Evolutionary conservation across 2,113 vertebrate genomes (phyloP).

Genomic region (Psilopsiagon aymara): DNA sequence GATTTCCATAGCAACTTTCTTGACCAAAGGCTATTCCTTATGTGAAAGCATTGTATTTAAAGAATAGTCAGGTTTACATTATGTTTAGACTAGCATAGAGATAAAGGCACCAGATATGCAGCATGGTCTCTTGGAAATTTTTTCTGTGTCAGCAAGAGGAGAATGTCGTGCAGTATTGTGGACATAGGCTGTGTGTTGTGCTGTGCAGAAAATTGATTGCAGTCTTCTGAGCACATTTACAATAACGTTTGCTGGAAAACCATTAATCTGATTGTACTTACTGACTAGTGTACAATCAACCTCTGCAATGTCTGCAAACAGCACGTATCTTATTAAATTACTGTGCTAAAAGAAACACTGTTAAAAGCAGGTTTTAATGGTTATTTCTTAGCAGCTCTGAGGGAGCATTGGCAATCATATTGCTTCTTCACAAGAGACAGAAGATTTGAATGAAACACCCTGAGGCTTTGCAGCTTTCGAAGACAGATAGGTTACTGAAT

Average conservation of each 20-base stretch:
- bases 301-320: not conserved
- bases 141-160: not conserved
- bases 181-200: not conserved
- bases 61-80: not conserved
- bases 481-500: not conserved
- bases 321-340: not conserved
- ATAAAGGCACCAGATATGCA: not conserved
- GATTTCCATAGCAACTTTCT: constrained; percentile 23
- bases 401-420: not conserved
- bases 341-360: not conserved
- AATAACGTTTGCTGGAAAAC: not conserved
- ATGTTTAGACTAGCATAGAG: not conserved
- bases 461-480: constrained; percentile 10
- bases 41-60: constrained; percentile 25
- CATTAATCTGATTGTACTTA: constrained; percentile 13
- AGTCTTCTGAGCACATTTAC: not conserved
- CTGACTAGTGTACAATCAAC: not conserved
- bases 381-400: constrained; percentile 7
- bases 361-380: constrained; percentile 32
- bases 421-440: not conserved
- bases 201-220: not conserved
- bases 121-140: not conserved
- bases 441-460: not conserved
- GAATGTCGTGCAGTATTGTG: not conserved
- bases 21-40: not conserved